Conservation (phyloP, 2,797 vertebrate species). For the Macroramphosus scolopax region DNA sequence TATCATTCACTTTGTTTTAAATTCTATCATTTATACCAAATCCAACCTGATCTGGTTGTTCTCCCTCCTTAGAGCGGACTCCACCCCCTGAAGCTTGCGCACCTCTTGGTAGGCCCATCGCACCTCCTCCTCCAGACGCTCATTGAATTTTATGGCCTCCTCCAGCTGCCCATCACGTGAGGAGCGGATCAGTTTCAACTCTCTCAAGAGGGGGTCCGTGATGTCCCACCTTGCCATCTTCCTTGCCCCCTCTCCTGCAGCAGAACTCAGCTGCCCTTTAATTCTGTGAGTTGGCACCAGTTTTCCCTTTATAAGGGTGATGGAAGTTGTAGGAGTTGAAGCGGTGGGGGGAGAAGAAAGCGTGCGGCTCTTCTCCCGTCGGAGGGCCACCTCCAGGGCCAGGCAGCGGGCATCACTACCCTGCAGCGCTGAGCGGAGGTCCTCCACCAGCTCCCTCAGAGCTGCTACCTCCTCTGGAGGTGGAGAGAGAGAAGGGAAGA, state of each 20-base stretch:
- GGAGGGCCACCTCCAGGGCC: constrained; percentile 77
- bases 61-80: constrained; percentile 66
- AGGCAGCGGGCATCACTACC: constrained; percentile 81
- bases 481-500: background rate
- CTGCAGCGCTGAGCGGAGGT: constrained; percentile 79
- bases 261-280: constrained; percentile 24
- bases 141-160: constrained; percentile 78
- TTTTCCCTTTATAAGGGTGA: constrained; percentile 39
- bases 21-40: background rate
- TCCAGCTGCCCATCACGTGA: constrained; percentile 79
- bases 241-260: constrained; percentile 12
- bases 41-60: constrained; percentile 70
- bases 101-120: constrained; percentile 66
- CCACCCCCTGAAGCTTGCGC: constrained; percentile 55
- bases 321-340: constrained; percentile 23
- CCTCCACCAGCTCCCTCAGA: constrained; percentile 82
- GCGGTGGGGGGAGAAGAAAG: background rate
- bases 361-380: constrained; percentile 31
- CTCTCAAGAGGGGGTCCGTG: constrained; percentile 70
- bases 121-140: constrained; percentile 76
- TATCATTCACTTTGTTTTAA: background rate
- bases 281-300: constrained; percentile 44
- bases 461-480: constrained; percentile 65
- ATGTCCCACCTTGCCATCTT: constrained; percentile 39
- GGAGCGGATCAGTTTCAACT: constrained; percentile 77